Evolutionary conservation across 2,888 invertebrate genomes (phyloP), one percentile per base, ranked within the genome.

Genomic region (Parochlus steinenii): DNA sequence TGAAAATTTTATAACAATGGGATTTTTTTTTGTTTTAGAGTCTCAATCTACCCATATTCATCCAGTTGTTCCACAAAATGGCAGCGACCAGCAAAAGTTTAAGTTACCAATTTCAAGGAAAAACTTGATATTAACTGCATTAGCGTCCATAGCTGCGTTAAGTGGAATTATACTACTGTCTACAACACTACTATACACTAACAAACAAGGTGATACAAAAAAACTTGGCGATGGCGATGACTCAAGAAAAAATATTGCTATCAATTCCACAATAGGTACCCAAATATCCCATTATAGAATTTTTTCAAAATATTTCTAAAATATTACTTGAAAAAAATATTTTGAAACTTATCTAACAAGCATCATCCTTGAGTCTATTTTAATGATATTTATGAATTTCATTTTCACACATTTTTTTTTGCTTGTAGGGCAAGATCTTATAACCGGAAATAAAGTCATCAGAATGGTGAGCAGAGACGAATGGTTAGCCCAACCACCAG

Each of bases 401-500:
- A 6, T 29, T 6, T 12, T 29, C 17, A 16, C 16, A 27, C 12
- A 22, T 7, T 22, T 7, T 22, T 7, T 7, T 7, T 7, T 14
- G n/a, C 15, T 31, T 31, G 6, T 39, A 47, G 46, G 40, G 4
- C 8, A 32, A 5, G 45, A 46, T 31, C 39, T 43, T 12, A 40
- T 45, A 15, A 41, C 39, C 7, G 40, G 34, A 3, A 43, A 44
- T 2, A 58, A 56, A 2, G 56, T 58, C 26, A 60, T 74, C 6
- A 59, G 67, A 37, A 56, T 75, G 32, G 61, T 77, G 1, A 51
- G 62, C 3, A 55, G 76, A 20, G 51, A 56, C 1, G 69, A 71
- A 37, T 82, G 81, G 81, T 52, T 69, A 1, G 80, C 78, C 0
- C 69, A 71, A 48, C 72, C 73, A 0, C 64, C 70, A 0, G 61